Base-by-base conservation (phyloP, 2,113 vertebrate genomes). In the Callaeas wilsoni region DNA sequence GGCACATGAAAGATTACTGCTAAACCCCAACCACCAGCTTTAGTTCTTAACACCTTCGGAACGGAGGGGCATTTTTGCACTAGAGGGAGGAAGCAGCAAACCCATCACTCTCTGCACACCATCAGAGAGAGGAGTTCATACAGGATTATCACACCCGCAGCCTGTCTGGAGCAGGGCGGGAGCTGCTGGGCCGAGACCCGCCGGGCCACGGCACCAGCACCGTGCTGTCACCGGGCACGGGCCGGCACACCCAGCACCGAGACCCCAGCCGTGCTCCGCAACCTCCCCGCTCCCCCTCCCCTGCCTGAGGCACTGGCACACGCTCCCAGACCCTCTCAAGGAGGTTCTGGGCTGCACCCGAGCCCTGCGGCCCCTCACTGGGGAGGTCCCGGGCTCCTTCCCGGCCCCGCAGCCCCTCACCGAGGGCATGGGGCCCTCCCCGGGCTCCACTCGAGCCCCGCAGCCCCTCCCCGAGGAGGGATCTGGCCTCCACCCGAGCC, bases 101-200 rank as follows among this genome's bases (percentile, higher is more conserved):
- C 7, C 2, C 2, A 12, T 2, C 39, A 3, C 3, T 6, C 39
- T 1, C 3, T 0, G 4, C 16, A 21, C 1, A 8, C 7, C 12
- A 5, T 0, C 62, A 37, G 20, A 25, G 33, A 37, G 13, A 32
- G 21, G 8, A 32, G 12, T 2, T 50, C 39, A 1, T 0, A 5
- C 3, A 6, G 26, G 2, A 5, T 10, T 4, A 3, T 9, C 2
- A 9, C 32, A 2, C 7, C 1, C 1, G 1, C 52, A 50, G 44
- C 71, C 49, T 0, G 37, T 0, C 42, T 7, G 32, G 7, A 25
- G 25, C 10, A 15, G 7, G 33, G 8, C 11, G 3, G 4, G 6
- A 32, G 47, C 21, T 6, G 27, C 21, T 2, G 17, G 30, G 44
- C 21, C 1, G 4, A 12, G 14, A 53, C 16, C 23, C 16, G 16